A percentile compares a stretch with the other conserved stretches of the same genome.
Evolutionary conservation across 1,140 invertebrate genomes (phyloP).

Genomic region (Protaetia brevitarsis): DNA sequence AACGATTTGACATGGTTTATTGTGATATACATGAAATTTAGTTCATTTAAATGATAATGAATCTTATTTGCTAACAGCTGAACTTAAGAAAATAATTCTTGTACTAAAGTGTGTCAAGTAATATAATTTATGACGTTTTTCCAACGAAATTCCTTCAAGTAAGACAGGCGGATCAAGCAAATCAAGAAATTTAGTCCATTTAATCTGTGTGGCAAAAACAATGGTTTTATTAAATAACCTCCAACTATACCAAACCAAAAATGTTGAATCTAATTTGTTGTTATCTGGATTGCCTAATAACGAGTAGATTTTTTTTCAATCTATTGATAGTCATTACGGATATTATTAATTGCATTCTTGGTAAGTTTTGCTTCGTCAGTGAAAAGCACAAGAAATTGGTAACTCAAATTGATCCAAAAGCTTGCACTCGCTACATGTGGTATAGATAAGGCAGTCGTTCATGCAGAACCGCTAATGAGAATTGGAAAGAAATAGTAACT

Average conservation of each 20-base stretch:
- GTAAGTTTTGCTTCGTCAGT: constrained; percentile 3
- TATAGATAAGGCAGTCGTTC: too few species aligned
- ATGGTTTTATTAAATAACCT: constrained; percentile 13
- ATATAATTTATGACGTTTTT: too few species aligned
- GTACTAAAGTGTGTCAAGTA: too few species aligned
- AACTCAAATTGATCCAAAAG: neutral
- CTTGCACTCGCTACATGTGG: neutral
- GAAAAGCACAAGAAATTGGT: constrained; percentile 16
- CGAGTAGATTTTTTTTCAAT: neutral
- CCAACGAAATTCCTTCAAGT: neutral
- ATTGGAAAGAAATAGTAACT: too few species aligned
- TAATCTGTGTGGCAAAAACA: constrained; percentile 12
- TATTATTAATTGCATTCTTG: constrained; percentile 9
- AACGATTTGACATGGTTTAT: too few species aligned
- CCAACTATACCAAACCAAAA: constrained; percentile 18
- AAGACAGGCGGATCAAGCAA: neutral
- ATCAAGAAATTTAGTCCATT: neutral
- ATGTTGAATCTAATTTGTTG: constrained; percentile 13
- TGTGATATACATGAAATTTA: too few species aligned
- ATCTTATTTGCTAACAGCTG: too few species aligned
- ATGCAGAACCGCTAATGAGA: too few species aligned
- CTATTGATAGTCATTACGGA: neutral
- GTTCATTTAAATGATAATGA: too few species aligned
- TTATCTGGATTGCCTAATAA: neutral
- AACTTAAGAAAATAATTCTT: too few species aligned